A percentile compares a stretch with the other conserved stretches of the same genome.
Evolutionary conservation across 92 coral and sea anemone genomes (phyloP).

Genomic region (Parazoanthus atlanticus): DNA sequence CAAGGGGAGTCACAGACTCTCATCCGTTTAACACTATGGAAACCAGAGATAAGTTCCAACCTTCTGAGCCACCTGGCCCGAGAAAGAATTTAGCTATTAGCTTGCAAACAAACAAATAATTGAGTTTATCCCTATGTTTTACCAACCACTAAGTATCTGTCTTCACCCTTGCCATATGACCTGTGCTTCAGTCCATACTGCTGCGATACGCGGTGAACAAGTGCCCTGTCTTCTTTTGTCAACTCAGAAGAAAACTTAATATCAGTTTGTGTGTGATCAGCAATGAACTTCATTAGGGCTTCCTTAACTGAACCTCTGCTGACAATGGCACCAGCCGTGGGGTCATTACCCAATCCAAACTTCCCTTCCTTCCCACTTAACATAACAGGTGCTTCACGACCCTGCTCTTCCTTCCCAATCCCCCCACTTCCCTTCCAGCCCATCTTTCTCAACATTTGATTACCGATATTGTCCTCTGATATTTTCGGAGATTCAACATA

Average conservation of each 20-base stretch:
- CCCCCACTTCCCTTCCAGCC: constrained; percentile 98
- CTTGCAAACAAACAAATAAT: not conserved
- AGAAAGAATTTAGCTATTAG: too few species aligned
- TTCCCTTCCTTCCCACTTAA: constrained; percentile 73
- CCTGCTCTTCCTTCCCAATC: constrained; percentile 85
- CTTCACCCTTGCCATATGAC: constrained; percentile 76
- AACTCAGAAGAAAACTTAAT: constrained; percentile 82
- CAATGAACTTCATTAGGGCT: constrained; percentile 65
- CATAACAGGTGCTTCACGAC: constrained; percentile 89
- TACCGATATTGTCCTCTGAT: constrained; percentile 86
- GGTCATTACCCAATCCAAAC: constrained; percentile 69
- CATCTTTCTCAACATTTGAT: constrained; percentile 87
- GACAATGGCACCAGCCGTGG: constrained; percentile 44
- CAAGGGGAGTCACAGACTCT: too few species aligned
- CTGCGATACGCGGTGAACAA: constrained; percentile 69
- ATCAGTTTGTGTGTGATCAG: constrained; percentile 63
- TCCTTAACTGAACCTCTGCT: constrained; percentile 65
- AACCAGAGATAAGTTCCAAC: too few species aligned
- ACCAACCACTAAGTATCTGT: constrained; percentile 82
- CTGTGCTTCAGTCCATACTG: constrained; percentile 76
- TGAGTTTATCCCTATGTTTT: constrained; percentile 39
- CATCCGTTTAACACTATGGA: too few species aligned
- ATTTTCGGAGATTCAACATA: constrained; percentile 71
- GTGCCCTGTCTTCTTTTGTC: constrained; percentile 82
- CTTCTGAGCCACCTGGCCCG: too few species aligned